A percentile compares a stretch with the other conserved stretches of the same genome.
Evolutionary conservation across 2,888 invertebrate genomes (phyloP).

Genomic region (Leptura quadrifasciata): DNA sequence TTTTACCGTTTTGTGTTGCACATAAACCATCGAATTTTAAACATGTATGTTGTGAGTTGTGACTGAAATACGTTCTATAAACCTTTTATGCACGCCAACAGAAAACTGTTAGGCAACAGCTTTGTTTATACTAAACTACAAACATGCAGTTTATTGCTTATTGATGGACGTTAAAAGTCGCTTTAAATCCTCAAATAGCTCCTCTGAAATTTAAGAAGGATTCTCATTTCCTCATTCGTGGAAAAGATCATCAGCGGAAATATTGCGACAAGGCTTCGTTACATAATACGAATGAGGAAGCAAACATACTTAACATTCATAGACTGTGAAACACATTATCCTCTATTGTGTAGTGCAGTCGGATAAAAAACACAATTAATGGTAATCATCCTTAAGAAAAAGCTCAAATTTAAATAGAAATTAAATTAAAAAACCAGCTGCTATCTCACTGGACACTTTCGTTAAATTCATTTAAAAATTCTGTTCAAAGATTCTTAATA

Average conservation of each 20-base stretch:
- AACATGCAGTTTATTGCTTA: conserved; percentile 24
- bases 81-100: conserved; percentile 22
- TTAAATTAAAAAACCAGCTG: too few species aligned
- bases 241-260: neutral
- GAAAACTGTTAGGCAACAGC: conserved; percentile 25
- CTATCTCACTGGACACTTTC: too few species aligned
- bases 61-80: conserved; percentile 8
- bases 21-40: conserved; percentile 31
- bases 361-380: too few species aligned
- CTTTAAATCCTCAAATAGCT: neutral
- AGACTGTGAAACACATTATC: too few species aligned
- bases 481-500: too few species aligned
- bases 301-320: too few species aligned
- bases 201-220: neutral
- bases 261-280: too few species aligned
- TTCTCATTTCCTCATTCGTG: neutral
- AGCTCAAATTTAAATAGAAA: too few species aligned
- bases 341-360: too few species aligned
- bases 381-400: too few species aligned
- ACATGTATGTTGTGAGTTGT: conserved; percentile 23
- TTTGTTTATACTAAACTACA: conserved; percentile 30
- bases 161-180: conserved; percentile 21
- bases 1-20: conserved; percentile 27
- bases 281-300: too few species aligned
- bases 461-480: too few species aligned